A percentile compares a stretch with the other conserved stretches of the same genome.
Conservation (phyloP, 2,888 invertebrate species). For the Harpalus rufipes region DNA sequence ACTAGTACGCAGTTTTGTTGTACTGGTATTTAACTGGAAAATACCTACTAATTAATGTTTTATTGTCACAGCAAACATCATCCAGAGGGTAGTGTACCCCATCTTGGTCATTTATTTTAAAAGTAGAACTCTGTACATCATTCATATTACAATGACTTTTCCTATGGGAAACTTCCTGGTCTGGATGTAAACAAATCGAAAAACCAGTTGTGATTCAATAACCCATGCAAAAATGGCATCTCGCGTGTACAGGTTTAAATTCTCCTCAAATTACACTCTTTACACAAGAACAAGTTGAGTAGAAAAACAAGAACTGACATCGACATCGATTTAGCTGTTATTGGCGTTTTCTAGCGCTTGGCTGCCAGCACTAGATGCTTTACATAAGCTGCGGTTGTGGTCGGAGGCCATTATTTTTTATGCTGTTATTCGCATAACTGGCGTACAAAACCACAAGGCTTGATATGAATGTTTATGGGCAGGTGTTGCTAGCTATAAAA, state of each 20-base stretch:
- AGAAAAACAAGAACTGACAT: background rate
- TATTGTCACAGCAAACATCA: too few species aligned
- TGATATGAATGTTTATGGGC: background rate
- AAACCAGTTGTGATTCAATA: background rate
- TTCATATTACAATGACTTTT: too few species aligned
- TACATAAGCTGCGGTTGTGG: constrained; percentile 12
- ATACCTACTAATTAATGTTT: too few species aligned
- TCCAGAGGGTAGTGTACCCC: too few species aligned
- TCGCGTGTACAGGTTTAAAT: background rate
- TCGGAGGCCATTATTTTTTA: constrained; percentile 20
- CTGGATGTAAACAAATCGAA: background rate
- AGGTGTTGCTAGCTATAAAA: background rate
- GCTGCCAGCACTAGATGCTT: background rate
- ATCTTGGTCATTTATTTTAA: too few species aligned
- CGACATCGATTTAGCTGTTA: background rate
- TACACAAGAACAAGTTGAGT: background rate
- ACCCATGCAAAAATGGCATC: background rate
- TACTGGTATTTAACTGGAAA: too few species aligned
- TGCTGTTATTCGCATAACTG: constrained; percentile 15
- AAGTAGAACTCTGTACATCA: too few species aligned
- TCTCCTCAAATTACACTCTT: background rate
- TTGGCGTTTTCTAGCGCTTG: background rate
- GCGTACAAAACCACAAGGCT: background rate
- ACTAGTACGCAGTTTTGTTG: too few species aligned
- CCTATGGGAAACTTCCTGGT: too few species aligned